phyloP scores from a whole-genome alignment of 64 coral and sea anemone species.

The Montipora capricornis region DNA sequence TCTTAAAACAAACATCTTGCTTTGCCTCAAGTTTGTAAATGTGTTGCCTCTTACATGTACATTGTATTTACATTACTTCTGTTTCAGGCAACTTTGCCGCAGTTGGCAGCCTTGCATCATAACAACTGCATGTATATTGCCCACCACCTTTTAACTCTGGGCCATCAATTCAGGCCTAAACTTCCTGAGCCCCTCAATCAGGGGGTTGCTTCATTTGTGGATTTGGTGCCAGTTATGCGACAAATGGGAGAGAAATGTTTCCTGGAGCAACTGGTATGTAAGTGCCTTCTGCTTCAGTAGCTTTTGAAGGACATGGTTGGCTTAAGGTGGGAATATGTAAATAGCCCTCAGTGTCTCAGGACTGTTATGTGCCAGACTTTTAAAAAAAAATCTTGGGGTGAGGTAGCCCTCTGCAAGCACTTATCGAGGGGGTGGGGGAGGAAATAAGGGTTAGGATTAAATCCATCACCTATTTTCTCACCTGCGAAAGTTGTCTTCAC shows the following conservation, averaged over 20 bases:
- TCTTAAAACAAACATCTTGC: too few species aligned
- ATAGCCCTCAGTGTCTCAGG: too few species aligned
- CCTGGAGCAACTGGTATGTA: conserved; percentile 91
- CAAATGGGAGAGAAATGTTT: conserved; percentile 98
- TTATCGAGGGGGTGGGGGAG: too few species aligned
- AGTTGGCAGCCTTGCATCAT: conserved; percentile 91
- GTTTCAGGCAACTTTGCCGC: conserved; percentile 77
- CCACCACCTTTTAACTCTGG: conserved; percentile 91
- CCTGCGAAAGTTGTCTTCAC: too few species aligned
- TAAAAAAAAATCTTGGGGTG: too few species aligned
- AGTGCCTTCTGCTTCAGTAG: neutral
- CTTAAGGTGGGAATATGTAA: too few species aligned
- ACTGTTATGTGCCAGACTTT: too few species aligned
- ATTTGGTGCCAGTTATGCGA: conserved; percentile 89
- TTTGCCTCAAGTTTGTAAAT: too few species aligned
- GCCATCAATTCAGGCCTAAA: conserved; percentile 92
- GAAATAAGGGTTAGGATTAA: too few species aligned
- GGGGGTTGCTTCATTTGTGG: conserved; percentile 91
- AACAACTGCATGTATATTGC: conserved; percentile 99
- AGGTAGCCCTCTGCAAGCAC: too few species aligned
- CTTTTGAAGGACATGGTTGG: too few species aligned
- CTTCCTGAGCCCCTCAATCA: conserved; percentile 91
- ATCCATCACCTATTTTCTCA: too few species aligned
- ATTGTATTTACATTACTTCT: neutral
- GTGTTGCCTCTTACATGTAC: neutral